phyloP scores from a whole-genome alignment of 2,113 vertebrate species.

The Clarias gariepinus region DNA sequence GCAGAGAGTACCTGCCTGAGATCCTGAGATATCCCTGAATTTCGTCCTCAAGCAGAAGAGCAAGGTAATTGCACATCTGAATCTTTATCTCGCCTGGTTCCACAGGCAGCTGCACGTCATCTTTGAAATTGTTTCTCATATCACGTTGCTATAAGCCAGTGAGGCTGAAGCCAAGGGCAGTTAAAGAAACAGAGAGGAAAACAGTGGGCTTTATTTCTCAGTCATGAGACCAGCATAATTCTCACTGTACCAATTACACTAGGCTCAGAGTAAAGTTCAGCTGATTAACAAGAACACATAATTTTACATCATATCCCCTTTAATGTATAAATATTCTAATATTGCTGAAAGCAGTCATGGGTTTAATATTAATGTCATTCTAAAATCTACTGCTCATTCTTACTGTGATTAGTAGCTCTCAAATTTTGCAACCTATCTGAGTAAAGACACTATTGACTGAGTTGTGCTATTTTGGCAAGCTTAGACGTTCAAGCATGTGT shows the following conservation, averaged over 20 bases:
- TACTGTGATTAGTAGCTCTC: neutral
- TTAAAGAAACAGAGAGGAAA: slow-evolving; percentile 55
- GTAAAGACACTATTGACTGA: neutral
- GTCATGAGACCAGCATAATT: slow-evolving; percentile 75
- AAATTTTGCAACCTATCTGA: neutral
- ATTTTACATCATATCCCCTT: slow-evolving; percentile 21
- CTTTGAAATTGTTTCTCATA: slow-evolving; percentile 58
- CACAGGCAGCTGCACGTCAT: slow-evolving; percentile 49
- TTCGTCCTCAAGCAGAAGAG: slow-evolving; percentile 59
- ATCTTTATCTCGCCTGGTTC: slow-evolving; percentile 29
- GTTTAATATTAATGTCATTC: neutral
- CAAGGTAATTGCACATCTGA: slow-evolving; percentile 61
- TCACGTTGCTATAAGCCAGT: slow-evolving; percentile 57
- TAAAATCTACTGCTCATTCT: neutral
- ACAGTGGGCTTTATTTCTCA: slow-evolving; percentile 65
- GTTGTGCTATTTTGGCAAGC: slow-evolving; percentile 3
- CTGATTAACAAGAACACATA: slow-evolving; percentile 61
- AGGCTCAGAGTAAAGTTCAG: slow-evolving; percentile 54
- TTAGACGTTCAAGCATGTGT: neutral
- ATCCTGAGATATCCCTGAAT: slow-evolving; percentile 23
- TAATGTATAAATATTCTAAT: slow-evolving; percentile 10
- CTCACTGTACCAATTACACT: slow-evolving; percentile 55
- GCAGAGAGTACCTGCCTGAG: slow-evolving; percentile 62
- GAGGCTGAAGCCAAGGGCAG: slow-evolving; percentile 60
- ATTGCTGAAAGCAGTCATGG: neutral